Conservation (phyloP, 2,797 vertebrate species). For the Sebastes vulpes region DNA sequence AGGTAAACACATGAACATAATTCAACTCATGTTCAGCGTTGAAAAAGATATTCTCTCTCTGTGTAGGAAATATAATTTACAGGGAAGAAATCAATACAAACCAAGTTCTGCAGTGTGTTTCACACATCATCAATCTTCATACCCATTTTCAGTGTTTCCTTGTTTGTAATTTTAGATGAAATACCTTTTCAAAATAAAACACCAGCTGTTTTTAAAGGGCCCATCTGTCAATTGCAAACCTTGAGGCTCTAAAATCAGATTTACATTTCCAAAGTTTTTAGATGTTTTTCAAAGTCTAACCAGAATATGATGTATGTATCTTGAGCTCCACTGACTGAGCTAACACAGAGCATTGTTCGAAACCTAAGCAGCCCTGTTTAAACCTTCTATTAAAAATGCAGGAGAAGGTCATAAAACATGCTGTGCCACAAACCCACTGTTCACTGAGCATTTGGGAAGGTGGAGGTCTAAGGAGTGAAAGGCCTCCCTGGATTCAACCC, state of each 20-base stretch:
- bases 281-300: not conserved
- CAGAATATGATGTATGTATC: not conserved
- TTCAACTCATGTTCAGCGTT: not conserved
- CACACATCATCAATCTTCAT: not conserved
- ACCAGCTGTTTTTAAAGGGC: not conserved
- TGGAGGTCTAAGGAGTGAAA: constrained; percentile 8
- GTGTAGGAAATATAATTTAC: constrained; percentile 4
- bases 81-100: not conserved
- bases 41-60: not conserved
- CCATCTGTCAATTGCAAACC: not conserved
- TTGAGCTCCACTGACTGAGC: not conserved
- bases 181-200: constrained; percentile 3
- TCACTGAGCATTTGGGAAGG: constrained; percentile 25
- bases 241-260: not conserved
- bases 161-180: not conserved
- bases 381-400: constrained; percentile 54
- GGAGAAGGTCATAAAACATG: constrained; percentile 45
- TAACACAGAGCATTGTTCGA: constrained; percentile 12
- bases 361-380: constrained; percentile 20
- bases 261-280: not conserved
- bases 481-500: constrained; percentile 7
- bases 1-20: not conserved
- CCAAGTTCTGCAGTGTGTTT: not conserved
- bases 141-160: not conserved
- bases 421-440: constrained; percentile 19